These are phyloP conservation scores for Eupristina koningsbergeri DNA, from an alignment of 1,140 invertebrate genomes.

Conservation along the genomic window DNA sequence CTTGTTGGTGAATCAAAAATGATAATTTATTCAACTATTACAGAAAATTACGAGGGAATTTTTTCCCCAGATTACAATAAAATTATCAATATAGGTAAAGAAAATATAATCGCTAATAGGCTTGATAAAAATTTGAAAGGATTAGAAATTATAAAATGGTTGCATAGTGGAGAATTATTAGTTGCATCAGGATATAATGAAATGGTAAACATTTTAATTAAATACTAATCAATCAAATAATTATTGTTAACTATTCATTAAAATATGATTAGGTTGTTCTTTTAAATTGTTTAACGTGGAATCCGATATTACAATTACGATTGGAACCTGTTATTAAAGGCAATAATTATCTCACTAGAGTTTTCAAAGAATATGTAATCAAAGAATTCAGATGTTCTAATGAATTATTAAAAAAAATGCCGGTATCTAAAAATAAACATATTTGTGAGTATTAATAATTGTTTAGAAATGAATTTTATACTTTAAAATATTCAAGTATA, in stretches of 20 bases:
- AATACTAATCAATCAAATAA: not conserved
- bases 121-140: constrained; percentile 58
- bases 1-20: constrained; percentile 63
- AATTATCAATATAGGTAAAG: constrained; percentile 23
- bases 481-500: constrained; percentile 16
- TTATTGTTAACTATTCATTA: not conserved
- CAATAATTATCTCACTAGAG: constrained; percentile 63
- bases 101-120: constrained; percentile 3
- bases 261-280: constrained; percentile 60
- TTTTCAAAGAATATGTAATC: constrained; percentile 65
- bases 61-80: constrained; percentile 61
- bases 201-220: constrained; percentile 58
- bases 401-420: constrained; percentile 44
- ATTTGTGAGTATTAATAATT: constrained; percentile 59
- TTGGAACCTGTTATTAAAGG: constrained; percentile 66
- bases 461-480: constrained; percentile 29
- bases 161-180: constrained; percentile 68
- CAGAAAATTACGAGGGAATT: constrained; percentile 63
- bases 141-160: constrained; percentile 68
- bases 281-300: constrained; percentile 69
- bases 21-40: constrained; percentile 66
- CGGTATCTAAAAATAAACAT: constrained; percentile 53
- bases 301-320: constrained; percentile 62
- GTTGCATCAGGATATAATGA: constrained; percentile 68
- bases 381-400: constrained; percentile 51